Percentiles rank a stretch among this genome's conserved stretches.
Conservation (phyloP, 2,113 vertebrate genomes). For the Larimichthys crocea region DNA sequence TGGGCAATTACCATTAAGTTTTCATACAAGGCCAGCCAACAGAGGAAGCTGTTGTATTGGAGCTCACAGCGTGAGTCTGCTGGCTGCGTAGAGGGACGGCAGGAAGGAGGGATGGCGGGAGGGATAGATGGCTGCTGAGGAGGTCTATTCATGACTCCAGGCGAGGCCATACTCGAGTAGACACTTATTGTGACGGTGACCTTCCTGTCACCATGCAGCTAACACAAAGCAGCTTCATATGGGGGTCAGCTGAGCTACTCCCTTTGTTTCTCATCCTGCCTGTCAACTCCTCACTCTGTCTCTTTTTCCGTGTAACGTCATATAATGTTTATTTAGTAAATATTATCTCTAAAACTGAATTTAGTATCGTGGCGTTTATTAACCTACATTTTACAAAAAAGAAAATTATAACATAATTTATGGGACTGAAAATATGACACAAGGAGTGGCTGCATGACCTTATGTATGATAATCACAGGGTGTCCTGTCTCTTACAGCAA, state of each 20-base stretch:
- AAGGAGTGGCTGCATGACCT: neutral
- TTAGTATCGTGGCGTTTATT: neutral
- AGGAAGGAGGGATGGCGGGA: constrained; percentile 64
- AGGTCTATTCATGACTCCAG: constrained; percentile 70
- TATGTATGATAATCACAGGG: too few species aligned
- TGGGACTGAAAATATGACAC: too few species aligned
- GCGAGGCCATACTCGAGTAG: constrained; percentile 54
- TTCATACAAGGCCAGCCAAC: constrained; percentile 72
- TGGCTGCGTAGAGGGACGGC: constrained; percentile 44
- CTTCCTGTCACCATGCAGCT: constrained; percentile 62
- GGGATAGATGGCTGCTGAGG: constrained; percentile 56
- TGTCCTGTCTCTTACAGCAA: too few species aligned
- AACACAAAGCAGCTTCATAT: constrained; percentile 54
- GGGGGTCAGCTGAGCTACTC: constrained; percentile 23
- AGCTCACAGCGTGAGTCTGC: constrained; percentile 51
- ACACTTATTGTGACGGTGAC: constrained; percentile 60
- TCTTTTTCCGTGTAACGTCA: neutral
- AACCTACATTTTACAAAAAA: neutral
- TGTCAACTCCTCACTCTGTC: constrained; percentile 21
- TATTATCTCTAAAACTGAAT: neutral
- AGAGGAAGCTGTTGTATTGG: constrained; percentile 76
- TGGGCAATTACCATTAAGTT: constrained; percentile 70
- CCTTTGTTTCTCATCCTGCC: constrained; percentile 32
- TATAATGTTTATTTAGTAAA: neutral
- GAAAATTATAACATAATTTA: neutral